These are phyloP conservation scores for Drosophila putrida DNA, from an alignment of 2,888 invertebrate species.

Conservation along the genomic window DNA sequence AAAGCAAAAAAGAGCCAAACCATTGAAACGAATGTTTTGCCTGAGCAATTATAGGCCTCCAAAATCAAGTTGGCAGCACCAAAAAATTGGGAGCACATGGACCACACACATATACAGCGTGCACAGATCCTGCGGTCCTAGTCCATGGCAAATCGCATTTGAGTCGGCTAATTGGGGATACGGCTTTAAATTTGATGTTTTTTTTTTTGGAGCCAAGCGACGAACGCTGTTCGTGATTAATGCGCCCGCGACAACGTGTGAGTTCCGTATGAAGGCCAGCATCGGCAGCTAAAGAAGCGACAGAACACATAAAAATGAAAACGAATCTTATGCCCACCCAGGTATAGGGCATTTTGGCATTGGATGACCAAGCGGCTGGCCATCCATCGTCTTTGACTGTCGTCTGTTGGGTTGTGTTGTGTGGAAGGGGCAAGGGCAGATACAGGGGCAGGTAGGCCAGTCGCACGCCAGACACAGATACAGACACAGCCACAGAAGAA, in stretches of 20 bases:
- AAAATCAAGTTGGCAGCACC: constrained; percentile 33
- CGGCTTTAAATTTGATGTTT: constrained; percentile 36
- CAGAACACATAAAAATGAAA: constrained; percentile 75
- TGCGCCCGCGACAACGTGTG: constrained; percentile 78
- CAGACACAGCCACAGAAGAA: constrained; percentile 42
- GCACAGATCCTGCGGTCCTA: constrained; percentile 27
- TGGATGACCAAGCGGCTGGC: constrained; percentile 34
- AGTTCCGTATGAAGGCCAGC: constrained; percentile 71
- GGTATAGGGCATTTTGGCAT: constrained; percentile 55
- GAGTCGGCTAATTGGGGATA: constrained; percentile 57
- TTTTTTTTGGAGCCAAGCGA: constrained; percentile 47
- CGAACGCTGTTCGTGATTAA: constrained; percentile 66
- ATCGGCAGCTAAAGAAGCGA: constrained; percentile 25
- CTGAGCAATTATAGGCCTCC: constrained; percentile 70
- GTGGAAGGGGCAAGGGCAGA: constrained; percentile 5
- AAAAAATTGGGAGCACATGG: constrained; percentile 26
- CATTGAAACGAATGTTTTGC: constrained; percentile 76
- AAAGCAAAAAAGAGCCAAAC: constrained; percentile 54
- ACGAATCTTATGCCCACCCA: constrained; percentile 76
- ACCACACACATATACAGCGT: constrained; percentile 58
- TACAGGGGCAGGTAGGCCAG: constrained; percentile 50
- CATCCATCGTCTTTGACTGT: not conserved
- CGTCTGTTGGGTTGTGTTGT: not conserved
- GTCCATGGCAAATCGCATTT: constrained; percentile 52
- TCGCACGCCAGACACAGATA: constrained; percentile 69